These are phyloP conservation scores for Ecdyonurus torrentis DNA, from an alignment of 2,888 invertebrate species.

Conservation along the genomic window DNA sequence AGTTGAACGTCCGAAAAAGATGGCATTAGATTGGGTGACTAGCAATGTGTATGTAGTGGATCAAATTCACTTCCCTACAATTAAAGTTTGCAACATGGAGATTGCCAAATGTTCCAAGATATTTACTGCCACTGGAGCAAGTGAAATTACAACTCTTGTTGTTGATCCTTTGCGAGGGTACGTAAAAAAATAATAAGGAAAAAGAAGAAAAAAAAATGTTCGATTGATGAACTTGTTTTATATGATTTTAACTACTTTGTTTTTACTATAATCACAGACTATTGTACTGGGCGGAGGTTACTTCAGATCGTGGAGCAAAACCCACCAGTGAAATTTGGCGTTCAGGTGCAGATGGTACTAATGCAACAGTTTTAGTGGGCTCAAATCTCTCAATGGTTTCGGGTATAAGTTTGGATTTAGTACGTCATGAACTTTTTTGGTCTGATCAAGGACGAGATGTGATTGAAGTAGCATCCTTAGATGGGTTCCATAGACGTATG, in stretches of 20 bases:
- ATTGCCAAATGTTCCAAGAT: conserved; percentile 37
- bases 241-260: too few species aligned
- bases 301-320: conserved; percentile 13
- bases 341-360: conserved; percentile 35
- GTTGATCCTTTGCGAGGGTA: conserved; percentile 37
- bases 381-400: conserved; percentile 32
- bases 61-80: conserved; percentile 18
- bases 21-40: conserved; percentile 59
- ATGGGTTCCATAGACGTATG: conserved; percentile 18
- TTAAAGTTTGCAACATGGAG: conserved; percentile 35
- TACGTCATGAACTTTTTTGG: conserved; percentile 50
- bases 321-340: conserved; percentile 20
- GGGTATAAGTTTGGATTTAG: conserved; percentile 39
- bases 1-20: conserved; percentile 28
- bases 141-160: conserved; percentile 37
- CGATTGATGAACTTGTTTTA: too few species aligned
- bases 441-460: conserved; percentile 42
- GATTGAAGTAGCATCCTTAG: conserved; percentile 27
- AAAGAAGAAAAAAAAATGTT: conserved; percentile 26
- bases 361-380: conserved; percentile 25
- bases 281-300: conserved; percentile 26
- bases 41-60: conserved; percentile 52
- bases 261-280: too few species aligned
- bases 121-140: conserved; percentile 29
- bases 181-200: conserved; percentile 18